Evolutionary conservation across 30 jellyfish, hydroid and myxozoan species (phyloP).

Genomic region (Hydractinia echinata): DNA sequence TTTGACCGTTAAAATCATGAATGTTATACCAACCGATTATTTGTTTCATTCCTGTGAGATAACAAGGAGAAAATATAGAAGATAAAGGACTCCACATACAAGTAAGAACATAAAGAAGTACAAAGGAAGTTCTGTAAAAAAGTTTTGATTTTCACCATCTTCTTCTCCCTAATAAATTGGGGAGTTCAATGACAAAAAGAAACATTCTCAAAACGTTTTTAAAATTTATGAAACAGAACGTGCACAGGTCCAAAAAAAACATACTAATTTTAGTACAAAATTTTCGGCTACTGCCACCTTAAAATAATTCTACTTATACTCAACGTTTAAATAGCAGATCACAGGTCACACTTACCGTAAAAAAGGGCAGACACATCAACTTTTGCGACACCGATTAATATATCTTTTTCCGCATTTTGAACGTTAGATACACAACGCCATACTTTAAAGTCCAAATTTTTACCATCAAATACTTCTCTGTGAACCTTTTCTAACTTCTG

Average conservation of each 20-base stretch:
- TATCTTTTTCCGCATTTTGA: slow-evolving; percentile 49
- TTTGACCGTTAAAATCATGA: slow-evolving; percentile 50
- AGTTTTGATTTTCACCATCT: too few relatives aligned
- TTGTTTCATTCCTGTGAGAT: slow-evolving; percentile 41
- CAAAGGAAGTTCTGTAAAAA: background rate
- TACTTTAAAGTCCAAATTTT: slow-evolving; percentile 28
- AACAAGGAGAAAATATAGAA: background rate
- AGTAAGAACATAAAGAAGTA: too few relatives aligned
- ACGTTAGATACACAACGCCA: slow-evolving; percentile 24
- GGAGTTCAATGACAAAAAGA: too few relatives aligned
- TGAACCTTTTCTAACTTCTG: slow-evolving; percentile 47
- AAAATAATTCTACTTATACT: background rate
- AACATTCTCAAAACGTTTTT: too few relatives aligned
- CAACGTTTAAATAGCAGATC: background rate
- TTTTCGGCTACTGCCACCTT: too few relatives aligned
- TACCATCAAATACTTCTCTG: slow-evolving; percentile 18
- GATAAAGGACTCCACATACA: background rate
- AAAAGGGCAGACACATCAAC: slow-evolving; percentile 64
- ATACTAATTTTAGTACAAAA: too few relatives aligned
- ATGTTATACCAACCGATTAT: slow-evolving; percentile 87
- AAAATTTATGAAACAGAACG: too few relatives aligned
- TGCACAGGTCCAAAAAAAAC: too few relatives aligned
- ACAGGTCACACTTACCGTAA: slow-evolving; percentile 33
- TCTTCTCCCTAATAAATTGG: too few relatives aligned
- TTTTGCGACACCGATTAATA: slow-evolving; percentile 61